These are phyloP conservation scores for Archilochus colubris DNA, from an alignment of 2,113 vertebrate species.

Conservation along the genomic window DNA sequence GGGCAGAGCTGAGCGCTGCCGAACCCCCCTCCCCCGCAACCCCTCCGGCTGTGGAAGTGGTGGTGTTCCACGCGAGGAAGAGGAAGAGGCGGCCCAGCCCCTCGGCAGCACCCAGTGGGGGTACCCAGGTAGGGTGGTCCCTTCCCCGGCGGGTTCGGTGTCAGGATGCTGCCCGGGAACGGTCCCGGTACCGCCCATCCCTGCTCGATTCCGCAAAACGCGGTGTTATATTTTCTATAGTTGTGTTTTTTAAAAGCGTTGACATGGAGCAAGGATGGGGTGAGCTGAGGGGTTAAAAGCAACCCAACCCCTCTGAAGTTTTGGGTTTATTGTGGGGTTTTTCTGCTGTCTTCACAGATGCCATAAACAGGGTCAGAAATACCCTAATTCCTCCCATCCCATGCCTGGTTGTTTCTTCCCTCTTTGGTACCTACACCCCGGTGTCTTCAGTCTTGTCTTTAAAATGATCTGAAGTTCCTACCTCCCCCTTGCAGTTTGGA, in stretches of 20 bases:
- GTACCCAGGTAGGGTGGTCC: not conserved
- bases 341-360: not conserved
- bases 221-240: too few relatives aligned
- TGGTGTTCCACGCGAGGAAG: conserved; percentile 39
- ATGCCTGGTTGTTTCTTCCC: rapidly evolving
- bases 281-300: not conserved
- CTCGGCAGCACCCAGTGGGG: not conserved
- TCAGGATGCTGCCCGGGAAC: too few relatives aligned
- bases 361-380: not conserved
- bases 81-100: not conserved
- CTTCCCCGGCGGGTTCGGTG: too few relatives aligned
- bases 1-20: not conserved
- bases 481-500: not conserved
- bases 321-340: too few relatives aligned
- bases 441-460: not conserved
- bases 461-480: not conserved
- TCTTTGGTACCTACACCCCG: too few relatives aligned
- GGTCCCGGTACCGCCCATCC: rapidly evolving
- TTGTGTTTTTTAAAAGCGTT: too few relatives aligned
- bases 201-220: not conserved
- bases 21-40: not conserved
- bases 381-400: rapidly evolving
- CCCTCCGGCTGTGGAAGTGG: not conserved
- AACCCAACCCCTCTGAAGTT: rapidly evolving
- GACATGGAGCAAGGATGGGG: too few relatives aligned